Evolutionary conservation across 2,113 vertebrate species (phyloP).

Genomic region (Alligator mississippiensis): DNA sequence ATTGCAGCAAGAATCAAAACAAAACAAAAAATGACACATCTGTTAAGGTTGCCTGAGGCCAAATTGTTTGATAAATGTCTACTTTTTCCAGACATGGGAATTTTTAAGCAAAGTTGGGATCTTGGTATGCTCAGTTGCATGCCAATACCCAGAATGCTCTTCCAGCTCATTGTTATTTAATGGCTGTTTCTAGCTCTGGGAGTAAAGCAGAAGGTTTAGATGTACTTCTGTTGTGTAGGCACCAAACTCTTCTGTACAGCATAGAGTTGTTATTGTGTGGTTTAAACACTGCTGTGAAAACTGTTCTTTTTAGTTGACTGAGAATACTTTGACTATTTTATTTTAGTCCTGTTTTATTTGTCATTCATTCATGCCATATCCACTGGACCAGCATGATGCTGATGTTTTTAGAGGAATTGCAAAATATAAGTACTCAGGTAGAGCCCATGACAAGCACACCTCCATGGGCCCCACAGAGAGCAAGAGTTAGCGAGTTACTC

Average conservation of each 20-base stretch:
- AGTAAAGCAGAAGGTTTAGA: background rate
- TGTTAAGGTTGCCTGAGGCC: background rate
- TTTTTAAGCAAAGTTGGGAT: conserved; percentile 56
- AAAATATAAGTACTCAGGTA: too few relatives aligned
- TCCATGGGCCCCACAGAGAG: too few relatives aligned
- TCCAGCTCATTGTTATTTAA: conserved; percentile 65
- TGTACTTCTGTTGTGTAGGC: conserved; percentile 44
- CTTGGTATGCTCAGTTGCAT: conserved; percentile 63
- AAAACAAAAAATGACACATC: background rate
- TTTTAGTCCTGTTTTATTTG: background rate
- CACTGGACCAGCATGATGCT: too few relatives aligned
- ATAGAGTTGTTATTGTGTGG: background rate
- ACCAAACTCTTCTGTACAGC: conserved; percentile 38
- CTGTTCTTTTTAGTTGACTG: background rate
- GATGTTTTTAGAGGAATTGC: too few relatives aligned
- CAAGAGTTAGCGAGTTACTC: too few relatives aligned
- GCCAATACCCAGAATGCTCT: conserved; percentile 68
- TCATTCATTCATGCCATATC: too few relatives aligned
- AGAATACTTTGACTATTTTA: background rate
- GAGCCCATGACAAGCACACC: too few relatives aligned
- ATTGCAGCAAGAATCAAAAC: background rate
- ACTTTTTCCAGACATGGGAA: conserved; percentile 44
- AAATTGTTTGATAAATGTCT: background rate
- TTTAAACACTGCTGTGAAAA: background rate
- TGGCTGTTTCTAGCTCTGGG: background rate